Evolutionary conservation across 2,797 vertebrate species (phyloP), one percentile per base, ranked within the genome.

Genomic region (Allobates femoralis): DNA sequence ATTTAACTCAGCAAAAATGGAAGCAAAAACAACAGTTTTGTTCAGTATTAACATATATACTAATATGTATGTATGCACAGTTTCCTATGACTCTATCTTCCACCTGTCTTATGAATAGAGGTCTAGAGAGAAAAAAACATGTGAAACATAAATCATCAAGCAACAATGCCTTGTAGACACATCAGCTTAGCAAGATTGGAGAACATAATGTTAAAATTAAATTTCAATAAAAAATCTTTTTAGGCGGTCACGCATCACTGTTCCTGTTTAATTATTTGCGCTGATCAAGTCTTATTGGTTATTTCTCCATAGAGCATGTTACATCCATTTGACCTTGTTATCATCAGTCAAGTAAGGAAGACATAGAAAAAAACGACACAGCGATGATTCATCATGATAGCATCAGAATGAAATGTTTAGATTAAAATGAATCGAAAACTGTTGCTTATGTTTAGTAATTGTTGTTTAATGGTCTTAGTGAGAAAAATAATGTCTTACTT

Each of bases 261-360:
- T 46, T 73, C 21, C n/a, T n/a, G 69, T 73, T 73, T 73, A 73
- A 73, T 73, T 73, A 46, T 73, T n/a, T 71, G 32, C 34, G 21
- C 37, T 73, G 37, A 46, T 46, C 34, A 46, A 46, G 23, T 73
- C 23, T 73, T 46, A 73, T 37, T 73, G 69, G 34, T 46, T 73
- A 46, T 73, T 73, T 73, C 69, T 73, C 69, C 69, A 46, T n/a
- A 46, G 69, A 71, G 69, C 37, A 46, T 73, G 37, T 73, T 46
- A 41, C 37, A 73, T 73, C 69, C 12, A 73, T 73, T 73, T 15
- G 37, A 73, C 69, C 69, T 73, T 73, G 34, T n/a, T 73, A 73
- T 73, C 37, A 51, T 18, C 69, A 73, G 37, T 73, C 3, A 73
- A 73, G 46, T 46, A 46, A 41, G 14, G 30, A 73, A 73, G 34